Evolutionary conservation across 1,140 invertebrate species (phyloP).

Genomic region (Zaprionus ornatus): DNA sequence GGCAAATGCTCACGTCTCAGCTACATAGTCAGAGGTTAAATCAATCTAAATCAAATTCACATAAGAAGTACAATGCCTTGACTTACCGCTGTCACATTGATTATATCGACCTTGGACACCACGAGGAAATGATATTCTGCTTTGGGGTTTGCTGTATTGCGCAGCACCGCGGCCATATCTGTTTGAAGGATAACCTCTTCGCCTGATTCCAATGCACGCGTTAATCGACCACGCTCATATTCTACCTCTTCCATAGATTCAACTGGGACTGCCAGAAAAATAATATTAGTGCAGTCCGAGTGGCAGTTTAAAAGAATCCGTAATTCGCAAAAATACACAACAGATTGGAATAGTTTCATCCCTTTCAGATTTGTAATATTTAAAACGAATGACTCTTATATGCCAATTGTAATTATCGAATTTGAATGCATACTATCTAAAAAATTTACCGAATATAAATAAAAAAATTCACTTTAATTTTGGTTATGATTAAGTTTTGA

Average conservation of each 20-base stretch:
- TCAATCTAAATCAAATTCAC: neutral
- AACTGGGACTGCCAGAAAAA: neutral
- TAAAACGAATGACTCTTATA: neutral
- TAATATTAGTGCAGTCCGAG: neutral
- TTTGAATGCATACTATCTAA: too few relatives aligned
- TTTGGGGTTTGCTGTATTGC: slow-evolving; percentile 36
- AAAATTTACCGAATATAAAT: too few relatives aligned
- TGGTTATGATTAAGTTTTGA: too few relatives aligned
- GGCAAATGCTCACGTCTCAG: slow-evolving; percentile 48
- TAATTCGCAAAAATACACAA: neutral
- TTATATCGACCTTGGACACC: slow-evolving; percentile 49
- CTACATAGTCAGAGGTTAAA: slow-evolving; percentile 16
- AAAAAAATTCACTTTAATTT: too few relatives aligned
- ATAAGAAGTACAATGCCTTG: neutral
- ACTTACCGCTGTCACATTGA: slow-evolving; percentile 48
- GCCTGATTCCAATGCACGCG: slow-evolving; percentile 34
- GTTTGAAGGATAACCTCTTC: slow-evolving; percentile 51
- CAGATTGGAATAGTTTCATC: neutral
- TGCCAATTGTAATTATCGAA: too few relatives aligned
- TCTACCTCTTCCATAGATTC: neutral
- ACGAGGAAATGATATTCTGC: slow-evolving; percentile 58
- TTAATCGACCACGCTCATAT: slow-evolving; percentile 14
- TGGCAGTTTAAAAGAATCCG: neutral
- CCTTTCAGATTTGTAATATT: neutral
- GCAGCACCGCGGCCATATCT: slow-evolving; percentile 55